A percentile compares a stretch with the other conserved stretches of the same genome.
phyloP scores from a whole-genome alignment of 2,797 vertebrate species.

The Anabacerthia variegaticeps region DNA sequence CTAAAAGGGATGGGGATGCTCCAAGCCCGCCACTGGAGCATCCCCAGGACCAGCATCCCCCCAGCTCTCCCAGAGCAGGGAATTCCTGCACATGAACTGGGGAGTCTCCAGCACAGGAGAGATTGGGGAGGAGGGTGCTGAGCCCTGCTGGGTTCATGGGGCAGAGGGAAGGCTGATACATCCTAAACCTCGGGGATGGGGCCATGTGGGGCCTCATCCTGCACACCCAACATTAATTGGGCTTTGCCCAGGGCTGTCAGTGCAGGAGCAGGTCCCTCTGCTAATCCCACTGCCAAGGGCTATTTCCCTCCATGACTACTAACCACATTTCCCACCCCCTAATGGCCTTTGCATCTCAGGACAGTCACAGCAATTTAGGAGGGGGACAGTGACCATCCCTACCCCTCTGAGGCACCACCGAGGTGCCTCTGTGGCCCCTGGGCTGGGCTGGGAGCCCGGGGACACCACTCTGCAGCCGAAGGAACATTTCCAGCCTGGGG shows the following conservation, averaged over 20 bases:
- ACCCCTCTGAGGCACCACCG: neutral
- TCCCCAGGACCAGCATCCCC: neutral
- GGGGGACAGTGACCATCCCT: neutral
- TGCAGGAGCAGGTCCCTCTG: accelerated
- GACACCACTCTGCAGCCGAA: accelerated
- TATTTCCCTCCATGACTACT: accelerated
- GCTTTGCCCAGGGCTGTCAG: neutral
- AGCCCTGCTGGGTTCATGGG: accelerated
- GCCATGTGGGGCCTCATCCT: accelerated
- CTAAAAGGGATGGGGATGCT: neutral
- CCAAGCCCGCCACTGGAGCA: accelerated
- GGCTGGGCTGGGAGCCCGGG: neutral
- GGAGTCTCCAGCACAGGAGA: neutral
- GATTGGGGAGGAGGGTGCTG: accelerated
- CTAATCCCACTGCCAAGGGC: neutral
- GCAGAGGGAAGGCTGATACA: neutral
- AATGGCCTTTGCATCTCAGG: accelerated
- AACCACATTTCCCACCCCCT: accelerated
- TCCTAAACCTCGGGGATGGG: accelerated
- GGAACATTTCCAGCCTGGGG: neutral
- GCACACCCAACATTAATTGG: accelerated
- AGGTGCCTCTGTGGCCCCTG: neutral
- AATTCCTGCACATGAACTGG: accelerated
- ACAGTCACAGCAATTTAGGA: accelerated
- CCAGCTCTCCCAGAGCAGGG: neutral